Evolutionary conservation across 2,797 vertebrate species (phyloP), one percentile per base, ranked within the genome.

Genomic region (Triplophysa yarkandensis): DNA sequence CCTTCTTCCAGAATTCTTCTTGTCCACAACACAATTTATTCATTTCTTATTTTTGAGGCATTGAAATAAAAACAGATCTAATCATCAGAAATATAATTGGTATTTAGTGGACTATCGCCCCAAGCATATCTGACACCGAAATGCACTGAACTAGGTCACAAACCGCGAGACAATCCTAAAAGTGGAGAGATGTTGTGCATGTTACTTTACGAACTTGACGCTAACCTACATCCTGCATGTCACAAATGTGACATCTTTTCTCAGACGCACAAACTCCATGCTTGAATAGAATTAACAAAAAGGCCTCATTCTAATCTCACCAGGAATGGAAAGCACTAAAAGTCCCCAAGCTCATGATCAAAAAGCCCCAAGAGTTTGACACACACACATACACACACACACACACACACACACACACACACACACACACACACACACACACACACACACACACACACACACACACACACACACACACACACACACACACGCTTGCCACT

Each of bases 361-460:
- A 58, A 72, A 72, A 52, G 58, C 41, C 70, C 44, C 58, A 28
- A 43, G 84, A 95, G 96, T 82, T 93, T 95, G 97, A 80, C 11
- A 3, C 1, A 6, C n/a, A n/a, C n/a, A 32, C 34, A 41, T 30
- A 60, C 41, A 16, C 14, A 71, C 34, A 41, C 30, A 44, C 58
- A 71, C 46, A 77, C 23, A 63, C 50, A 68, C 13, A 39, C 64
- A 78, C 46, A 65, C 8, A 17, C 32, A 71, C 36, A 41, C 60
- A 74, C 21, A 39, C 7, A 55, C 43, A 57, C 39, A 57, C 28
- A 76, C 25, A n/a, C n/a, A n/a, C n/a, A n/a, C n/a, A n/a, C n/a
- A n/a, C n/a, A n/a, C n/a, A n/a, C n/a, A n/a, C n/a, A n/a, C n/a
- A n/a, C n/a, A n/a, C n/a, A n/a, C n/a, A n/a, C n/a, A n/a, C n/a